Evolutionary conservation across 2,113 vertebrate species (phyloP).

Genomic region (Phylloscopus trochiloides): DNA sequence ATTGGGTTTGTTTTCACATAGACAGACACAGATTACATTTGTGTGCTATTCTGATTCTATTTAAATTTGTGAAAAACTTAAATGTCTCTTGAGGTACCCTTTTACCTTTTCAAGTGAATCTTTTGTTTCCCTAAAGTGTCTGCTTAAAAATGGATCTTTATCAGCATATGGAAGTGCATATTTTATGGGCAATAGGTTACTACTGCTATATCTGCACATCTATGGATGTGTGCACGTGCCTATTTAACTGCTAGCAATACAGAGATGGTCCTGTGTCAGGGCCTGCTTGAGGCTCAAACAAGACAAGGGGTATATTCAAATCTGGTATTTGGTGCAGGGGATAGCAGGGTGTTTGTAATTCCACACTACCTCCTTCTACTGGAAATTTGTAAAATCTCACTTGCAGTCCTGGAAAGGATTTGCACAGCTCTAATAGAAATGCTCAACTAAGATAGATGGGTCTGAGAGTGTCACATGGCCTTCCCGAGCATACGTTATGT

Average conservation of each 20-base stretch:
- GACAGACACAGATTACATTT: background rate
- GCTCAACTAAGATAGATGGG: slow-evolving; percentile 45
- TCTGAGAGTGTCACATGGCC: slow-evolving; percentile 49
- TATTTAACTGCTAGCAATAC: background rate
- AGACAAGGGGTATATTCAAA: background rate
- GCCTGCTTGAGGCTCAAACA: background rate
- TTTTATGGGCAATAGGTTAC: background rate
- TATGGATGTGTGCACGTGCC: background rate
- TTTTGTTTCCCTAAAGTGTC: background rate
- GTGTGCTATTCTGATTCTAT: background rate
- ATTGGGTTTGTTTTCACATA: background rate
- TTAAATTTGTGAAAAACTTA: background rate
- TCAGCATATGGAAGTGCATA: background rate
- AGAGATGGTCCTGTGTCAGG: background rate
- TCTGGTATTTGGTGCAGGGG: background rate
- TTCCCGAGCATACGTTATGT: slow-evolving; percentile 55
- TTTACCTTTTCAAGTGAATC: background rate
- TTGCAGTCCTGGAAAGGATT: slow-evolving; percentile 3
- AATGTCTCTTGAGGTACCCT: background rate
- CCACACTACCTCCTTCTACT: background rate
- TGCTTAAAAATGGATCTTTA: background rate
- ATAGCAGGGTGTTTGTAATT: background rate
- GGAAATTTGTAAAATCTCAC: background rate
- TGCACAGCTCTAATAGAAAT: slow-evolving; percentile 32
- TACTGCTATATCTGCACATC: background rate